Evolutionary conservation across 64 coral and sea anemone species (phyloP).

Genomic region (Montipora cactus): DNA sequence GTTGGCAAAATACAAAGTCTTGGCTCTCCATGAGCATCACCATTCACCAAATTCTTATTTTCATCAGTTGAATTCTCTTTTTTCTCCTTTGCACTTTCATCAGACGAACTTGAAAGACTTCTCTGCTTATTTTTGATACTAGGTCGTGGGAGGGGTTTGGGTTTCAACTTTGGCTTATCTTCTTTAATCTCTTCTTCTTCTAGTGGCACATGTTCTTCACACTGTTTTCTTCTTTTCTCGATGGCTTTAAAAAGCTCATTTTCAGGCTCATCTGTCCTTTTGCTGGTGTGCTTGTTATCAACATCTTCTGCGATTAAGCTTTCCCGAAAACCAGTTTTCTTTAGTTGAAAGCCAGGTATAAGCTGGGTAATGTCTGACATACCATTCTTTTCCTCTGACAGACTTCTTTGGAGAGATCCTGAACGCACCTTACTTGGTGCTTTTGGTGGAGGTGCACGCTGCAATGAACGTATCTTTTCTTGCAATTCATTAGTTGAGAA

Average conservation of each 20-base stretch:
- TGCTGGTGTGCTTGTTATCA: constrained; percentile 2
- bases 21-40: constrained; percentile 11
- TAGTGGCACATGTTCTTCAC: background rate
- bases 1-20: constrained; percentile 43
- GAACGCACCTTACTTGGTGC: background rate
- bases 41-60: constrained; percentile 30
- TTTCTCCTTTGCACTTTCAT: background rate
- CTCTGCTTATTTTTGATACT: background rate
- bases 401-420: background rate
- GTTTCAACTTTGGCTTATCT: constrained; percentile 19
- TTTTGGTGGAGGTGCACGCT: constrained; percentile 51
- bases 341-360: constrained; percentile 45
- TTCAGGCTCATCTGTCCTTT: background rate
- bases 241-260: constrained; percentile 42
- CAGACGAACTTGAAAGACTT: constrained; percentile 8
- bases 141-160: constrained; percentile 1
- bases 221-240: background rate
- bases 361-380: background rate
- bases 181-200: background rate
- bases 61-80: constrained; percentile 4
- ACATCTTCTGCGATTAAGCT: constrained; percentile 65
- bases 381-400: background rate
- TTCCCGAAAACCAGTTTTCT: constrained; percentile 47
- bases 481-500: constrained; percentile 20
- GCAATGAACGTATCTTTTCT: background rate